These are phyloP conservation scores for Apis laboriosa DNA, from an alignment of 1,140 invertebrate species.

Conservation along the genomic window DNA sequence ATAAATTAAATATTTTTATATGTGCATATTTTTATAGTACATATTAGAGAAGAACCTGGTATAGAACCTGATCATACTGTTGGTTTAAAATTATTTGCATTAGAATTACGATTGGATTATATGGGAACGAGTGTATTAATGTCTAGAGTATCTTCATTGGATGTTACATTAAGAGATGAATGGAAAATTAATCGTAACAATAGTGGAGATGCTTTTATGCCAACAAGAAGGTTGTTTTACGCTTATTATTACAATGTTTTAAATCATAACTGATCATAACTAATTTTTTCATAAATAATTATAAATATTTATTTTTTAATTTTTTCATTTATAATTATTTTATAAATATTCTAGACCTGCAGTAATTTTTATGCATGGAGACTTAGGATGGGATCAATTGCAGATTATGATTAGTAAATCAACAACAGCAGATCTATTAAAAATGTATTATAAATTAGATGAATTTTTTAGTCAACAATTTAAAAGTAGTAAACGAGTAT, in stretches of 20 bases:
- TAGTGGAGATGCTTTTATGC: constrained; percentile 80
- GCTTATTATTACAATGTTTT: background rate
- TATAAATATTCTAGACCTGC: constrained; percentile 85
- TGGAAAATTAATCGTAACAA: constrained; percentile 86
- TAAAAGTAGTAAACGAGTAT: constrained; percentile 94
- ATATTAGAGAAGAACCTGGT: constrained; percentile 93
- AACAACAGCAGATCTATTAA: constrained; percentile 96
- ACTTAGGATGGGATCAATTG: constrained; percentile 96
- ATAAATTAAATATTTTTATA: background rate
- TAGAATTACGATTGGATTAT: constrained; percentile 96
- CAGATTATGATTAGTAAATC: constrained; percentile 98
- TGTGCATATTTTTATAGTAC: constrained; percentile 81
- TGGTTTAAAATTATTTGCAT: constrained; percentile 90
- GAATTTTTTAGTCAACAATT: constrained; percentile 98
- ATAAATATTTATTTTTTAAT: too few relatives aligned
- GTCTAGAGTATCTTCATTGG: constrained; percentile 91
- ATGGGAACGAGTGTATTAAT: constrained; percentile 97
- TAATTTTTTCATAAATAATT: background rate
- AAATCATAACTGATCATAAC: constrained; percentile 7
- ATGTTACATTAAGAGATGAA: constrained; percentile 90
- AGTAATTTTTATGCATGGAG: constrained; percentile 95
- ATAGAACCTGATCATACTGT: constrained; percentile 94
- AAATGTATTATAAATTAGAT: constrained; percentile 97
- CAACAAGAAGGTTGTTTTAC: constrained; percentile 80
- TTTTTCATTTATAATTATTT: background rate